Percentiles rank a stretch among this genome's conserved stretches.
These are phyloP conservation scores for Drosophila athabasca DNA, from an alignment of 1,140 invertebrate species.

Conservation along the genomic window DNA sequence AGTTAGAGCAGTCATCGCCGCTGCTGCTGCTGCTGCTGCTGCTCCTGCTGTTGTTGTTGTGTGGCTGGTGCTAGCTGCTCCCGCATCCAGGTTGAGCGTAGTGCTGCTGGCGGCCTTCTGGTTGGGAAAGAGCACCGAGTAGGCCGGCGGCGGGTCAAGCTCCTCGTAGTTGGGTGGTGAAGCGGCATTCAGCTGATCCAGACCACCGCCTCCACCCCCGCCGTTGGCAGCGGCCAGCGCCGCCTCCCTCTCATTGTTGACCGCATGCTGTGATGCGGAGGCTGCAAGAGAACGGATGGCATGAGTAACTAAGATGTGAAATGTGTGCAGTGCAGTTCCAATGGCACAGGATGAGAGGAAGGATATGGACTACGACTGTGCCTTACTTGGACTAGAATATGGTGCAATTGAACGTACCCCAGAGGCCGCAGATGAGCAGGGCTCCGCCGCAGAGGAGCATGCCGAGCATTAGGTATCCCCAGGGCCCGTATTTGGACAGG, in stretches of 20 bases:
- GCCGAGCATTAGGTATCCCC: conserved; percentile 87
- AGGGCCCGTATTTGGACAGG: conserved; percentile 87
- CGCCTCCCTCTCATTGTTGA: conserved; percentile 79
- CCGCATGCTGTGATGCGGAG: conserved; percentile 79
- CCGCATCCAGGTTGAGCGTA: conserved; percentile 65
- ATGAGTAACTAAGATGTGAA: too few relatives aligned
- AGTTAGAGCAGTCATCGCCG: conserved; percentile 15
- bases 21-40: conserved; percentile 41
- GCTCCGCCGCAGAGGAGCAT: conserved; percentile 87
- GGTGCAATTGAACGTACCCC: conserved; percentile 84
- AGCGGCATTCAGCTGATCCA: conserved; percentile 50
- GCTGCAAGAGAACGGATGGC: conserved; percentile 79
- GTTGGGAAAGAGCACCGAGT: conserved; percentile 82
- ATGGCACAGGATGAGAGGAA: conserved; percentile 38
- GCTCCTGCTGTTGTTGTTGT: conserved; percentile 56
- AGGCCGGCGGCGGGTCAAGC: conserved; percentile 81
- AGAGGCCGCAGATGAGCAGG: conserved; percentile 87
- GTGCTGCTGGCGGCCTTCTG: conserved; percentile 80
- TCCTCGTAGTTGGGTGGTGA: conserved; percentile 82
- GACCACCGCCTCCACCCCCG: conserved; percentile 25
- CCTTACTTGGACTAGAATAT: conserved; percentile 64
- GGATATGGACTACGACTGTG: conserved; percentile 57
- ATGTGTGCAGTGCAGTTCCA: too few relatives aligned
- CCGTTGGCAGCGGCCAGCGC: conserved; percentile 73
- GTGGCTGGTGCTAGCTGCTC: conserved; percentile 49